Evolutionary conservation across 2,113 vertebrate genomes (phyloP), one percentile per base, ranked within the genome.

Genomic region (Chaetorhynchus papuensis): DNA sequence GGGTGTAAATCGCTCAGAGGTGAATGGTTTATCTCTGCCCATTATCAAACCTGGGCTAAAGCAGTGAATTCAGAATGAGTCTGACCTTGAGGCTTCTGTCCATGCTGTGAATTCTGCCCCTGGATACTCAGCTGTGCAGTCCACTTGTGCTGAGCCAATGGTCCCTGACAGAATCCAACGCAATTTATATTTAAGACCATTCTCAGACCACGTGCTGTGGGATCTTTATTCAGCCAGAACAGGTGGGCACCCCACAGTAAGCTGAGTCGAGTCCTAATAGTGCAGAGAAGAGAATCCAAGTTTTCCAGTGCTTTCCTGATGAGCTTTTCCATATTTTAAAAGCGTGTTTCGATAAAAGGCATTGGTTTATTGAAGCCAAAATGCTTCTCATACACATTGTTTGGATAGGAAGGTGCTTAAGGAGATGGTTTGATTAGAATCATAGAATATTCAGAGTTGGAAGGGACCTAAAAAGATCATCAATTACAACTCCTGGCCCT

Each of bases 111-210:
- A 24, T 61, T 91, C 71, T 74, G 9, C 33, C 69, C 83, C 57
- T 65, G 56, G 24, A 26, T 52, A 24, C 19, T 42, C 16, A 56
- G 15, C 5, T 64, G 86, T 41, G 50, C 26, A 41, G 30, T 26
- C 13, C 26, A 9, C 10, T 7, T 1, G 5, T 15, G 10, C 42
- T 57, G 54, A 50, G 11, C 13, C 53, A 28, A 11, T 1, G 1
- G 14, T 21, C 26, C 26, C 35, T 15, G 10, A 11, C 63, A 80
- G 44, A 71, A 77, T 60, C 44, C 68, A 49, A 23, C 21, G 19
- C 5, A 15, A 49, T 77, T 83, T 13, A 7, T 39, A 54, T 56
- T 64, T 72, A 49, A 89, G n/a, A 41, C 10, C 11, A 6, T 28
- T 52, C 3, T 80, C 18, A 63, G 17, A 45, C 15, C 35, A 15